Evolutionary conservation across 2,888 invertebrate species (phyloP).

Genomic region (Drosophila tripunctata): DNA sequence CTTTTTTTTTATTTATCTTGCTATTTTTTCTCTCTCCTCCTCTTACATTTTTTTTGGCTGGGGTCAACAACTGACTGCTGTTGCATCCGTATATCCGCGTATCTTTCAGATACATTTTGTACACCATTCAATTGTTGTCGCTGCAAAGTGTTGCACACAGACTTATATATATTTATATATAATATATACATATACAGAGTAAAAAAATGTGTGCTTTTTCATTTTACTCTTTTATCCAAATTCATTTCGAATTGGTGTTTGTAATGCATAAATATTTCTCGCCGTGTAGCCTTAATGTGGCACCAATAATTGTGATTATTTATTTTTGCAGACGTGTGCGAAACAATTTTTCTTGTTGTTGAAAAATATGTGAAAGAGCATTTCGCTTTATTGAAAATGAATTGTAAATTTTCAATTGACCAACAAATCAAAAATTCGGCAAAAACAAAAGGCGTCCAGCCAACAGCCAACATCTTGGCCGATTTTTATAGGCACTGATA

Average conservation of each 20-base stretch:
- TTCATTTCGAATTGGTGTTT: too few relatives aligned
- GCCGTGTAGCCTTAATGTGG: slow-evolving; percentile 5
- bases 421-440: slow-evolving; percentile 53
- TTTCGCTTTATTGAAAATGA: slow-evolving; percentile 50
- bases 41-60: slow-evolving; percentile 19
- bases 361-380: slow-evolving; percentile 23
- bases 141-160: slow-evolving; percentile 44
- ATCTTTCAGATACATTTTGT: slow-evolving; percentile 45
- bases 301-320: slow-evolving; percentile 49
- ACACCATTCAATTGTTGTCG: slow-evolving; percentile 57
- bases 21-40: slow-evolving; percentile 13
- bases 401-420: slow-evolving; percentile 50
- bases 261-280: too few relatives aligned
- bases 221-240: too few relatives aligned
- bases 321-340: slow-evolving; percentile 52
- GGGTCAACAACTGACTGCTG: slow-evolving; percentile 62
- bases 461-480: slow-evolving; percentile 38
- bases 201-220: too few relatives aligned
- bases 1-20: not conserved
- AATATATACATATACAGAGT: too few relatives aligned
- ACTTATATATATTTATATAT: slow-evolving; percentile 1
- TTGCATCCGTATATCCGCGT: slow-evolving; percentile 35
- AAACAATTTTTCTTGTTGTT: slow-evolving; percentile 22
- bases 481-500: slow-evolving; percentile 65
- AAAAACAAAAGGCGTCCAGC: slow-evolving; percentile 32